Evolutionary conservation across 2,113 vertebrate species (phyloP), one percentile per base, ranked within the genome.

Genomic region (Microcebus murinus): DNA sequence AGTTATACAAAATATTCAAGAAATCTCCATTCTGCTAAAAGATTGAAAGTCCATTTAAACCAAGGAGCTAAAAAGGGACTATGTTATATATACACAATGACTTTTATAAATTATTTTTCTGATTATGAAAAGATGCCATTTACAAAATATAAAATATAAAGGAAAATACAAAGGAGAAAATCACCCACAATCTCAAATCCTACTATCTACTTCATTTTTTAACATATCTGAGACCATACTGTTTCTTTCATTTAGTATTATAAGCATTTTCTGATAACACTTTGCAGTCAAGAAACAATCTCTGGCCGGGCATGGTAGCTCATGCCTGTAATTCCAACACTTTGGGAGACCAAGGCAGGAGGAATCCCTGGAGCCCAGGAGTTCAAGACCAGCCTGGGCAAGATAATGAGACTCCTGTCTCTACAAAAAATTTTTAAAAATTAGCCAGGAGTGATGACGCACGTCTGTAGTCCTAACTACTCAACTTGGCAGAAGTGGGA

Each of bases 21-120:
- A n/a, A 87, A n/a, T 8, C 9, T 63, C 29, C 80, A 59, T 73
- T 87, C 63, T 86, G 68, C 36, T 87, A 76, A 95, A 87, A 90
- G 91, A 87, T 29, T 95, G 31, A 81, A 96, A 95, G 29, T 50
- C 65, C 84, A 87, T 68, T 93, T 77, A 91, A 95, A 92, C 9
- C 63, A 79, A 96, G 39, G 6, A 74, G 65, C 57, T 91, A 70
- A 81, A 85, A 8, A 68, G 6, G 42, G 2, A 57, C 21, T 63
- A 73, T 29, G 48, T 23, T 55, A 76, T 31, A 88, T 34, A 74
- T 27, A 31, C 6, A 90, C 14, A 79, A 80, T 31, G 27, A 95
- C 42, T 90, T 94, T 86, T 73, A 61, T 6, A 81, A 88, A 93
- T 59, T 73, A 57, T 65, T 87, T 59, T 70, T 76, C 36, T 84